phyloP scores from a whole-genome alignment of 1,140 invertebrate genomes.

The Tyrophagus putrescentiae region DNA sequence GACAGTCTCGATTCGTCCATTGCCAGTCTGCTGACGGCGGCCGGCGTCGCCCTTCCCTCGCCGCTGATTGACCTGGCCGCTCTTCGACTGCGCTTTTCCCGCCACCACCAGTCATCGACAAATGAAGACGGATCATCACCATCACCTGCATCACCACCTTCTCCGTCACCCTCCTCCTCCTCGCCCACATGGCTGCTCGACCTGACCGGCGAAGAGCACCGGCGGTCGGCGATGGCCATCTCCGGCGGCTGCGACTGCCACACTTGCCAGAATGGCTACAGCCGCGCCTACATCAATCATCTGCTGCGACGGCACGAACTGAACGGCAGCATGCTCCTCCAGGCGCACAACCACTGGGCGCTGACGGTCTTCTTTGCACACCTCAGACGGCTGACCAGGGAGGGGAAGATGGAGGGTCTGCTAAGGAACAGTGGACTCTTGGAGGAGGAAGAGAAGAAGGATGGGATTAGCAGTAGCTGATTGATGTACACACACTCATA shows the following conservation, averaged over 20 bases:
- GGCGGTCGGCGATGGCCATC: conserved; percentile 31
- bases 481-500: no score
- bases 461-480: no score
- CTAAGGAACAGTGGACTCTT: neutral
- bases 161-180: no score
- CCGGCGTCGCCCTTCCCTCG: neutral
- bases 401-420: neutral
- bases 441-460: no score
- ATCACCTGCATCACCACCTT: no score
- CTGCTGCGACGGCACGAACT: conserved; percentile 34
- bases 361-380: conserved; percentile 23
- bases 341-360: conserved; percentile 28
- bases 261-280: conserved; percentile 31
- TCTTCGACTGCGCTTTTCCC: neutral
- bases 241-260: conserved; percentile 32
- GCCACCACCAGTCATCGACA: no score
- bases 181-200: no score
- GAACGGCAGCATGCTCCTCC: conserved; percentile 33
- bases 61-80: neutral
- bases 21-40: neutral
- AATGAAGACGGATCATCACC: no score
- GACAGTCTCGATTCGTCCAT: neutral
- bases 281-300: conserved; percentile 35
- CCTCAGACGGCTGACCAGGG: conserved; percentile 3
- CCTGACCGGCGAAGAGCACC: conserved; percentile 25